Evolutionary conservation across 35 echinoderm and acorn worm genomes (phyloP).

Genomic region (Apostichopus parvimensis): DNA sequence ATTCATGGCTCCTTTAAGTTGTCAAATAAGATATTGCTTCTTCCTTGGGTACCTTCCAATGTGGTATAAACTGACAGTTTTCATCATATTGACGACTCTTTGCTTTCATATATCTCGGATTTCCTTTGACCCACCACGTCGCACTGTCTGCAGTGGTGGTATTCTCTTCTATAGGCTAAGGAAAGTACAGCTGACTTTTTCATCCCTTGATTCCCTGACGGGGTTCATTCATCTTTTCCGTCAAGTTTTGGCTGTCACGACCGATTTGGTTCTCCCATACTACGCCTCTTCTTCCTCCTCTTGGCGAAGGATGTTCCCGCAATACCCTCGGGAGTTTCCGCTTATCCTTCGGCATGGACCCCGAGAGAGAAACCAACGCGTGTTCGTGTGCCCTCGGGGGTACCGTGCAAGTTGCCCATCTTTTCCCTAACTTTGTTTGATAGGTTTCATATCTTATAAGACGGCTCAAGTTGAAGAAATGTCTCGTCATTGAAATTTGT

Average conservation of each 20-base stretch:
- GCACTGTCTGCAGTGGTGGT: neutral
- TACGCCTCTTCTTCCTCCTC: neutral
- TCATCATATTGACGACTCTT: no score
- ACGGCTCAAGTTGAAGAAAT: conserved; percentile 6
- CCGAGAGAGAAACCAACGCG: conserved; percentile 33
- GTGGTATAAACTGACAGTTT: no score
- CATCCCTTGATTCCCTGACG: neutral
- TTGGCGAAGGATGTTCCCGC: neutral
- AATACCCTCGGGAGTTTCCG: conserved; percentile 22
- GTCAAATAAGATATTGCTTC: no score
- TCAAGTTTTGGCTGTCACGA: conserved; percentile 41
- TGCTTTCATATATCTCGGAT: no score
- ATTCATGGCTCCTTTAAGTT: no score
- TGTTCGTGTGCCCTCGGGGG: conserved; percentile 22
- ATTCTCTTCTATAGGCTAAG: neutral
- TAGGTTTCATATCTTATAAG: conserved; percentile 8
- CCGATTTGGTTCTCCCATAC: conserved; percentile 13
- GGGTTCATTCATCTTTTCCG: conserved; percentile 48
- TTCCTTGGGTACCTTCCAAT: no score
- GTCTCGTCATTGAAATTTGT: no score
- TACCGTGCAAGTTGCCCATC: conserved; percentile 17
- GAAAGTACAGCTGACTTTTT: conserved; percentile 32
- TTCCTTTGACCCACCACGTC: conserved; percentile 39
- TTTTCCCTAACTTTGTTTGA: conserved; percentile 27
- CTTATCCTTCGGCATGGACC: conserved; percentile 11